Evolutionary conservation across 1,140 invertebrate species (phyloP).

Genomic region (Gerris buenoi): DNA sequence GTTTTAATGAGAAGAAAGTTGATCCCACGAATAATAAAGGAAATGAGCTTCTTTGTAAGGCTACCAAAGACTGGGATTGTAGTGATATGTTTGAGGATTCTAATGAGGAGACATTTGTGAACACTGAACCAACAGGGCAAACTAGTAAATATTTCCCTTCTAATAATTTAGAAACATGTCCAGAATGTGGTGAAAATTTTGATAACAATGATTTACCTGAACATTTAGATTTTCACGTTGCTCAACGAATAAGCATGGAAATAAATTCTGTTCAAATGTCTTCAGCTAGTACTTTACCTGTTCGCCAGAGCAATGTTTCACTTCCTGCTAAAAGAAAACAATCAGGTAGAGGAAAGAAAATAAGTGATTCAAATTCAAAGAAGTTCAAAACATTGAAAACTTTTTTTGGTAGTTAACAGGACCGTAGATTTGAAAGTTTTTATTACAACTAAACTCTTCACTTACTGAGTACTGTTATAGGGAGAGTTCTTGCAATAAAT

Average conservation of each 20-base stretch:
- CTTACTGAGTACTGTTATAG: no score
- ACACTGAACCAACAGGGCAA: no score
- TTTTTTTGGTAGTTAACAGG: not conserved
- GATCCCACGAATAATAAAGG: not conserved
- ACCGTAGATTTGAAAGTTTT: no score
- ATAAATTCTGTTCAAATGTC: slow-evolving; percentile 9
- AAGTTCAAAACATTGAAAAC: not conserved
- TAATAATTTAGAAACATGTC: slow-evolving; percentile 9
- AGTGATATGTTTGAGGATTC: not conserved
- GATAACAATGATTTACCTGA: slow-evolving; percentile 11
- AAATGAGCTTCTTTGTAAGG: not conserved
- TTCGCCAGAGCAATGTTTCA: not conserved
- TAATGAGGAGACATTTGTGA: not conserved
- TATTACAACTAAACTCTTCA: no score
- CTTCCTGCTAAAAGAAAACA: not conserved
- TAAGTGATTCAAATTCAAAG: not conserved
- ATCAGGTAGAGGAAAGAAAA: slow-evolving; percentile 3
- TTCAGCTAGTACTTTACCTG: not conserved
- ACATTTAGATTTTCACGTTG: slow-evolving; percentile 22
- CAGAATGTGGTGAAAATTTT: slow-evolving; percentile 14
- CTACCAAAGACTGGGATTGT: not conserved
- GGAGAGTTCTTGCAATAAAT: no score
- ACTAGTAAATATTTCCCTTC: no score
- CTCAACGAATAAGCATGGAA: slow-evolving; percentile 17
- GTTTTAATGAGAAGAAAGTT: not conserved